A percentile compares a stretch with the other conserved stretches of the same genome.
These are phyloP conservation scores for Adrianichthys oophorus DNA, from an alignment of 2,797 vertebrate species.

Conservation along the genomic window DNA sequence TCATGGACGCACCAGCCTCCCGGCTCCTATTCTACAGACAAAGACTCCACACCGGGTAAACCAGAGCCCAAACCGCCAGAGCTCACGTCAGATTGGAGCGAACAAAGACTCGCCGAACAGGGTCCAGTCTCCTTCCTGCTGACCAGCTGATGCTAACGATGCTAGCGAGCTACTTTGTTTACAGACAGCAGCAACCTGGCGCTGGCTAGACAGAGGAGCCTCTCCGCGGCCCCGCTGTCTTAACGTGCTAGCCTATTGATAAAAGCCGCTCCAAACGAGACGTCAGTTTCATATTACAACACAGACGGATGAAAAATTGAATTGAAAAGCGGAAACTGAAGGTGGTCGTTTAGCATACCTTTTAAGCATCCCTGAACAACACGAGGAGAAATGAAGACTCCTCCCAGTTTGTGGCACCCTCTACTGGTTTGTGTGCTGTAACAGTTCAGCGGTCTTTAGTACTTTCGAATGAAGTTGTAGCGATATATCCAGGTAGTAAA, in stretches of 20 bases:
- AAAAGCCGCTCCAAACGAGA: background rate
- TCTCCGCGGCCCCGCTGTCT: background rate
- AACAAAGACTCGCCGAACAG: constrained; percentile 15
- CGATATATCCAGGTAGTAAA: too few species aligned
- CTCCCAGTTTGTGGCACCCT: constrained; percentile 44
- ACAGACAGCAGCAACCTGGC: constrained; percentile 68
- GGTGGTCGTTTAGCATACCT: constrained; percentile 37
- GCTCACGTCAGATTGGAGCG: background rate
- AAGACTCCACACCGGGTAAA: background rate
- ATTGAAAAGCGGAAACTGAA: constrained; percentile 20
- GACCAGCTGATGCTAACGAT: constrained; percentile 48
- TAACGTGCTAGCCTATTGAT: background rate
- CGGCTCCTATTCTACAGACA: background rate
- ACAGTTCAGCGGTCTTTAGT: background rate
- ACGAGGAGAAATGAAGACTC: constrained; percentile 33
- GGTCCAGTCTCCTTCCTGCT: constrained; percentile 27
- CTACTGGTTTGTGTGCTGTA: constrained; percentile 34
- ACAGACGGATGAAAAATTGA: background rate
- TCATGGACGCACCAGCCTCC: too few species aligned
- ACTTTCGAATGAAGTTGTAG: too few species aligned
- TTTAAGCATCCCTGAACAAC: constrained; percentile 53
- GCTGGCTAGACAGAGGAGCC: constrained; percentile 4
- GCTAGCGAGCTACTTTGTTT: constrained; percentile 66
- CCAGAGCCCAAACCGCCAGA: background rate
- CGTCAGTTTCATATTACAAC: background rate